Evolutionary conservation across 2,113 vertebrate genomes (phyloP).

Genomic region (Corythornis cristatus): DNA sequence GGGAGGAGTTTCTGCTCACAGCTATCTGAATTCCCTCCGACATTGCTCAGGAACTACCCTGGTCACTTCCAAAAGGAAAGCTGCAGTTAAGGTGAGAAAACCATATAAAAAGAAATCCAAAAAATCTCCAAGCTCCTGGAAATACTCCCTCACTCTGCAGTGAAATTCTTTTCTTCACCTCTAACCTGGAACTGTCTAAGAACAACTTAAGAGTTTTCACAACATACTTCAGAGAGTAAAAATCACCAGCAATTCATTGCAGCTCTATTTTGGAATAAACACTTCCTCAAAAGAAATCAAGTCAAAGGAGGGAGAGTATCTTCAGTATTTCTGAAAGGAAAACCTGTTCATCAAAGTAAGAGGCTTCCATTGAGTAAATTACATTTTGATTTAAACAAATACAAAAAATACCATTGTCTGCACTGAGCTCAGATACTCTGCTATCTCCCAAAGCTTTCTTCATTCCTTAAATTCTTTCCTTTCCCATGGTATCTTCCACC

Average conservation of each 20-base stretch:
- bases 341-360: not conserved
- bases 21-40: not conserved
- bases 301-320: not conserved
- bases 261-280: not conserved
- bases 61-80: not conserved
- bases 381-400: not conserved
- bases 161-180: not conserved
- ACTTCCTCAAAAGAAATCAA: not conserved
- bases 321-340: not conserved
- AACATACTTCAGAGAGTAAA: not conserved
- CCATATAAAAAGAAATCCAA: not conserved
- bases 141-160: not conserved
- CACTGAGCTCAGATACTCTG: not conserved
- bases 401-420: not conserved
- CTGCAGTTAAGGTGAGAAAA: not conserved
- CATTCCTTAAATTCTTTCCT: constrained; percentile 34
- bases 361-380: not conserved
- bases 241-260: not conserved
- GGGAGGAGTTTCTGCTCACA: not conserved
- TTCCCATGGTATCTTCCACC: not conserved
- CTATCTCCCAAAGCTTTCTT: not conserved
- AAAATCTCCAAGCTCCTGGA: not conserved
- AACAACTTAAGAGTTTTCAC: not conserved
- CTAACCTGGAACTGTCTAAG: not conserved
- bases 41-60: not conserved